Evolutionary conservation across 2,113 vertebrate genomes (phyloP).

Genomic region (Atrichornis clamosus): DNA sequence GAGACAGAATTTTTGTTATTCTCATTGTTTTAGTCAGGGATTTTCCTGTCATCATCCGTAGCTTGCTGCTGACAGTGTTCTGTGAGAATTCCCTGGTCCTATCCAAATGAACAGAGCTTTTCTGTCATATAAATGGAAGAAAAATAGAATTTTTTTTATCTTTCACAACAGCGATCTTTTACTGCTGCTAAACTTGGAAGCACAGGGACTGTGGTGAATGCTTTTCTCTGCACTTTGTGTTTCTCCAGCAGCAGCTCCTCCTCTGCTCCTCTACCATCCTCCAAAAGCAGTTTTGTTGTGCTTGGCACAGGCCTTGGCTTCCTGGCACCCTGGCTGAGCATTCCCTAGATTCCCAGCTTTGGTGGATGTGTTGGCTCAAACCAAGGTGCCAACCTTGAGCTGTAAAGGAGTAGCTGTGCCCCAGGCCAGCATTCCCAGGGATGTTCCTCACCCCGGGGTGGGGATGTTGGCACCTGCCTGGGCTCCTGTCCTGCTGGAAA

Average conservation of each 20-base stretch:
- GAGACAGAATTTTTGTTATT: not conserved
- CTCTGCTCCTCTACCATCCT: accelerated
- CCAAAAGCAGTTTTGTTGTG: not conserved
- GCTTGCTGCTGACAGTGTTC: not conserved
- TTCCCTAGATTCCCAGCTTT: not conserved
- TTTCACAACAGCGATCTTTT: not conserved
- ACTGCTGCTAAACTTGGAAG: not conserved
- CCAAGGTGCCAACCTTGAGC: not conserved
- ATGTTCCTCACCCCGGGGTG: not conserved
- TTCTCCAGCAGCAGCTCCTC: not conserved
- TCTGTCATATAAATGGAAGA: not conserved
- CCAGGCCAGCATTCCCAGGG: not conserved
- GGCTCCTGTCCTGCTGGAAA: not conserved
- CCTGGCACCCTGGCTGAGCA: not conserved
- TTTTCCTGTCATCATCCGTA: not conserved
- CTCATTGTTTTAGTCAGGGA: not conserved
- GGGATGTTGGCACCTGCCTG: not conserved
- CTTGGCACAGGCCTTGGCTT: not conserved
- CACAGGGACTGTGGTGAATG: not conserved
- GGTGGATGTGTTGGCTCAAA: accelerated
- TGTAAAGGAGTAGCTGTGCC: not conserved
- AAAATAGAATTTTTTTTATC: not conserved
- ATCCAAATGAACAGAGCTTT: not conserved
- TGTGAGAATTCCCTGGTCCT: not conserved
- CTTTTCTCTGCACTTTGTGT: not conserved